Evolutionary conservation across 2,888 invertebrate species (phyloP).

Genomic region (Himalopsyche japonica): DNA sequence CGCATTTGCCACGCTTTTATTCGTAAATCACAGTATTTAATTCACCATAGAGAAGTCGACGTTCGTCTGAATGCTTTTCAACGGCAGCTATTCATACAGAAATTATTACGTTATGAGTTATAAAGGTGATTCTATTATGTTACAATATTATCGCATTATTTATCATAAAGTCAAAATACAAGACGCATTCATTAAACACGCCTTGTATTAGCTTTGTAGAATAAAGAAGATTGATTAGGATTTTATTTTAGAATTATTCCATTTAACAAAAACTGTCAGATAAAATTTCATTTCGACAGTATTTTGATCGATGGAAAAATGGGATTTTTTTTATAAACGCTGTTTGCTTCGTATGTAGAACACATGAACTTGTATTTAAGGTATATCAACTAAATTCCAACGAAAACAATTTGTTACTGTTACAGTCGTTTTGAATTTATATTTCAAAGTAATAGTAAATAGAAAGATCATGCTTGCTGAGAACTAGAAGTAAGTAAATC

Average conservation of each 20-base stretch:
- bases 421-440: no score
- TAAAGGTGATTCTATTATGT: neutral
- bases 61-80: neutral
- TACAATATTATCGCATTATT: neutral
- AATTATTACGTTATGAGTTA: neutral
- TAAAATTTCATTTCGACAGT: no score
- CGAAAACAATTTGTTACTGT: no score
- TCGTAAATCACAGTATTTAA: neutral
- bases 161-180: neutral
- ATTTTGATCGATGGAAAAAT: no score
- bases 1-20: neutral
- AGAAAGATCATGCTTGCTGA: no score
- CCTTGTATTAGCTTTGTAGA: neutral
- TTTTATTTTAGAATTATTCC: neutral
- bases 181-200: neutral
- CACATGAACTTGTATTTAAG: no score
- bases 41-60: neutral
- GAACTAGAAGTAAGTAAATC: no score
- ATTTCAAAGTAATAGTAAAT: no score
- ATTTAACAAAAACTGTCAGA: no score
- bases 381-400: no score
- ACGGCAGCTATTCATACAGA: neutral
- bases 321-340: no score
- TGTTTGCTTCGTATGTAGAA: no score
- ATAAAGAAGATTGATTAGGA: neutral